Percentiles rank a stretch among this genome's conserved stretches.
Conservation (phyloP, 2,797 vertebrate genomes). For the Meda fulgida region DNA sequence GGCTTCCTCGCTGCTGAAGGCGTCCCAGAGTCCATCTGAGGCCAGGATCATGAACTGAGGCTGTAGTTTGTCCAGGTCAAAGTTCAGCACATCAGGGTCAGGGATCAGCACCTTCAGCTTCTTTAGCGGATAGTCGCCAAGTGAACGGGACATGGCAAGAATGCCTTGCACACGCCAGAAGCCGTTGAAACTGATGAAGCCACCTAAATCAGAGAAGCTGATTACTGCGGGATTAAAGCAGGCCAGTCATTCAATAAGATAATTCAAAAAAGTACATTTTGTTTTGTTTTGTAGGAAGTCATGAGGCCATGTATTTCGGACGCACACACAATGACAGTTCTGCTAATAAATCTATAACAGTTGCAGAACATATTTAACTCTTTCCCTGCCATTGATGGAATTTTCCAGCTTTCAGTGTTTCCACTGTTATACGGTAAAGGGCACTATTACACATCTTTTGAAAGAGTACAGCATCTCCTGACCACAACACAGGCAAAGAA, state of each 20-base stretch:
- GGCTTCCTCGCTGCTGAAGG: conserved; percentile 97
- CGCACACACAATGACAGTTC: neutral
- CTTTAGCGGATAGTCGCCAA: conserved; percentile 97
- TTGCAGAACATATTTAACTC: neutral
- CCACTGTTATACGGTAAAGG: too few species aligned
- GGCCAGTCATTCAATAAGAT: neutral
- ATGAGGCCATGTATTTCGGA: neutral
- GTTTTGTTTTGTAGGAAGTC: neutral
- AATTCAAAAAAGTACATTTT: neutral
- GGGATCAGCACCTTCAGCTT: conserved; percentile 95
- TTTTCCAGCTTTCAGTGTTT: too few species aligned
- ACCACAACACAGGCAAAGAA: too few species aligned
- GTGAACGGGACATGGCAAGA: conserved; percentile 95
- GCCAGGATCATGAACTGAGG: conserved; percentile 99
- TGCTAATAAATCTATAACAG: too few species aligned
- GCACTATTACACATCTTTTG: too few species aligned
- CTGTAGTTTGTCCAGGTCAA: conserved; percentile 97
- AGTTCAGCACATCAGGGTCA: conserved; percentile 91
- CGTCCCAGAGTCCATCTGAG: conserved; percentile 96
- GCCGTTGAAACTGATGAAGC: conserved; percentile 98
- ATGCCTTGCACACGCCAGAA: conserved; percentile 98
- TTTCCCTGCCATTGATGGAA: too few species aligned
- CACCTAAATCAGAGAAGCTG: conserved; percentile 76
- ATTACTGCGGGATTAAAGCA: neutral
- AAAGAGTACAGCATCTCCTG: too few species aligned